A percentile compares a stretch with the other conserved stretches of the same genome.
Conservation (phyloP, 2,888 invertebrate genomes). For the Ephialtes manifestator region DNA sequence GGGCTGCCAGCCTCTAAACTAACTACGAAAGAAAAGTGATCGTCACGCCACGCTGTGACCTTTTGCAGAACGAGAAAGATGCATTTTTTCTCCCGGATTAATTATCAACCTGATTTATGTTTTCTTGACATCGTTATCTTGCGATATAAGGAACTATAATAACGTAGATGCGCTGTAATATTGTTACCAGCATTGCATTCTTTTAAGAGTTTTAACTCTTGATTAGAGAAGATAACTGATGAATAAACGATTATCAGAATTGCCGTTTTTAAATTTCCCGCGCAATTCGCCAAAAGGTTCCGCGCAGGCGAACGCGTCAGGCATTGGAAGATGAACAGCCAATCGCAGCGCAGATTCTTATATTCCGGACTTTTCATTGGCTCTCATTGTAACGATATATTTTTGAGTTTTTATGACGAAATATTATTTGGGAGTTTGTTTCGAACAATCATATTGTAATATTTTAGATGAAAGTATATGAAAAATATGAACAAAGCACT, state of each 20-base stretch:
- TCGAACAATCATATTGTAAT: too few relatives aligned
- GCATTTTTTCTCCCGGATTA: not conserved
- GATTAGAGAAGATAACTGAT: not conserved
- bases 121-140: not conserved
- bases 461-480: too few relatives aligned
- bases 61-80: conserved; percentile 15
- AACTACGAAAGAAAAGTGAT: not conserved
- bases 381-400: too few relatives aligned
- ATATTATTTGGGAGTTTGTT: too few relatives aligned
- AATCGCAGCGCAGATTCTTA: too few relatives aligned
- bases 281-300: not conserved
- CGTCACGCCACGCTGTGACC: conserved; percentile 13
- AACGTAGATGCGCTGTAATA: not conserved
- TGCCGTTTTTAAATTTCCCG: not conserved
- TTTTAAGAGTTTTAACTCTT: not conserved
- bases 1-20: conserved; percentile 72
- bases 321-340: too few relatives aligned
- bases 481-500: too few relatives aligned
- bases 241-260: not conserved
- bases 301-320: too few relatives aligned
- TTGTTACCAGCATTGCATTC: not conserved
- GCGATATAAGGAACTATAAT: not conserved
- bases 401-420: too few relatives aligned
- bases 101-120: not conserved
- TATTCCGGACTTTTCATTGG: too few relatives aligned